phyloP scores from a whole-genome alignment of 2,888 invertebrate species.

The Microdon myrmicae region DNA sequence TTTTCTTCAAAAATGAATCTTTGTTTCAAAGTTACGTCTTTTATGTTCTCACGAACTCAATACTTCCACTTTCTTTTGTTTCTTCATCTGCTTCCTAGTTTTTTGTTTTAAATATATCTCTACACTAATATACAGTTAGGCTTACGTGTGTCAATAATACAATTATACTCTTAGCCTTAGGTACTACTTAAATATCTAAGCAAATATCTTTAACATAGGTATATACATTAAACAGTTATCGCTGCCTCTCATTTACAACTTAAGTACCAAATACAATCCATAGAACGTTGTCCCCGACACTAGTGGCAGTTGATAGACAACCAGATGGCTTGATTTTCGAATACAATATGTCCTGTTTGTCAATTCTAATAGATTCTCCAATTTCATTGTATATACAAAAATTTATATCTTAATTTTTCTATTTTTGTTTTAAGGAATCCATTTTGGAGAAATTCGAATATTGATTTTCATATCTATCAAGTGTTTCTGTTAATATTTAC shows the following conservation, averaged over 20 bases:
- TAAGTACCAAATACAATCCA: slow-evolving; percentile 43
- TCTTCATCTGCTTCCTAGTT: slow-evolving; percentile 6
- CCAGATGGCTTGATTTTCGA: too few relatives aligned
- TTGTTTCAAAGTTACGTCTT: slow-evolving; percentile 30
- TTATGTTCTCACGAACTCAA: slow-evolving; percentile 23
- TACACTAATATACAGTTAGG: slow-evolving; percentile 44
- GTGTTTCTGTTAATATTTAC: slow-evolving; percentile 10
- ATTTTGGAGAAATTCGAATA: slow-evolving; percentile 16
- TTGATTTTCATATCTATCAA: slow-evolving; percentile 7
- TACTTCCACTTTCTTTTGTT: slow-evolving; percentile 13
- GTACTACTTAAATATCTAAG: slow-evolving; percentile 36
- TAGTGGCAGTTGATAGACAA: too few relatives aligned
- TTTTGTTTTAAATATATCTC: slow-evolving; percentile 37
- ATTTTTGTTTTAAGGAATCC: too few relatives aligned
- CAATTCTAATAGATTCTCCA: slow-evolving; percentile 5
- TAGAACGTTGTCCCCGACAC: not conserved
- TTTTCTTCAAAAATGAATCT: slow-evolving; percentile 49
- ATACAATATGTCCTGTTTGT: too few relatives aligned
- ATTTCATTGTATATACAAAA: too few relatives aligned
- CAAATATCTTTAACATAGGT: slow-evolving; percentile 48
- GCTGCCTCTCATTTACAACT: slow-evolving; percentile 39
- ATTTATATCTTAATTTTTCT: not conserved
- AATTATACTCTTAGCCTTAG: slow-evolving; percentile 30
- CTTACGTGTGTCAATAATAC: slow-evolving; percentile 42
- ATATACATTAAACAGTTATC: slow-evolving; percentile 48